These are phyloP conservation scores for Leucopsar rothschildi DNA, from an alignment of 2,113 vertebrate species.

Conservation along the genomic window DNA sequence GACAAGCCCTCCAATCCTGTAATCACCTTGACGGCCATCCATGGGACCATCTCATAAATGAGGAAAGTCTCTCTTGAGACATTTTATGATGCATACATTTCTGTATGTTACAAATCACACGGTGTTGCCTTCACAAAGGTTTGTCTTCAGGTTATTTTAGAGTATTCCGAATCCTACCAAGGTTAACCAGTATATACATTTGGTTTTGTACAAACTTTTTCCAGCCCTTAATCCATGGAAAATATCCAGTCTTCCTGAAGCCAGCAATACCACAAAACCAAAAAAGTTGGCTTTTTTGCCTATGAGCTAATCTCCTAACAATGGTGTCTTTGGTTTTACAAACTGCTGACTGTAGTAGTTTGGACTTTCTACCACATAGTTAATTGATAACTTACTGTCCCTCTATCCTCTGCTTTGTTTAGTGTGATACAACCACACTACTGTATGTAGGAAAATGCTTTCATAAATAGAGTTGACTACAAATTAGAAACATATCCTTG, in stretches of 20 bases:
- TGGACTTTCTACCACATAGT: background rate
- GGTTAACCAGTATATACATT: slow-evolving; percentile 12
- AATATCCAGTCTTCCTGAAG: background rate
- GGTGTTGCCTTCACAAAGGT: background rate
- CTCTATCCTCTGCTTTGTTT: slow-evolving; percentile 5
- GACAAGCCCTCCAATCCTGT: background rate
- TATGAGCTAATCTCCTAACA: slow-evolving; percentile 43
- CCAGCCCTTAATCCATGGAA: slow-evolving; percentile 6
- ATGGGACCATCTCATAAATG: background rate
- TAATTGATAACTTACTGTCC: slow-evolving; percentile 60
- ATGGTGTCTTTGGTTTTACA: slow-evolving; percentile 55
- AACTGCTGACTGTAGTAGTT: slow-evolving; percentile 37
- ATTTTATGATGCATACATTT: background rate
- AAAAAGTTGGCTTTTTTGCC: slow-evolving; percentile 38
- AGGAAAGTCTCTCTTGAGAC: background rate
- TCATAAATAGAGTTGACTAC: slow-evolving; percentile 15
- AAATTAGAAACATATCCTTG: slow-evolving; percentile 8
- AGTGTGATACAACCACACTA: background rate
- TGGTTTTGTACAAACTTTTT: slow-evolving; percentile 15
- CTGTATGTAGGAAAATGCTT: slow-evolving; percentile 56
- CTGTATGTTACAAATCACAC: background rate
- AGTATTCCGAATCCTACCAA: background rate
- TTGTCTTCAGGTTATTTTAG: background rate
- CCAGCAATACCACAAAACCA: slow-evolving; percentile 44
- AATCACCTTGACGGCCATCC: background rate